Base-by-base conservation (phyloP, 2,113 vertebrate species). In the Varanus komodoensis region DNA sequence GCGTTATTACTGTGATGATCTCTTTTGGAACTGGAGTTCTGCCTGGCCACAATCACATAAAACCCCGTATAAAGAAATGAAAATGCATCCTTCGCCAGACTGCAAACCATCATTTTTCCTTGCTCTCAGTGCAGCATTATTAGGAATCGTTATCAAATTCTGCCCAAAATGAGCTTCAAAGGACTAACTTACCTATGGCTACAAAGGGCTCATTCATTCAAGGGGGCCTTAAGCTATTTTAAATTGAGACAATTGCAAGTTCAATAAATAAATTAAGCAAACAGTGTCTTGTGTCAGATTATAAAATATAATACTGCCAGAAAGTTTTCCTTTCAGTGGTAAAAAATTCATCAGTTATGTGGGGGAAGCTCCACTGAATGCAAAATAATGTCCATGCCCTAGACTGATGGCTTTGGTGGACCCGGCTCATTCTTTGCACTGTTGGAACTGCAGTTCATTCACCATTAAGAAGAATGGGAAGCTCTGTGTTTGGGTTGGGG, bases 241-340 rank as follows among this genome's bases (percentile, higher is more conserved):
- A 91, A 93, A 93, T 86, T 86, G 89, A 90, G 89, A 86, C 61
- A n/a, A 86, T 90, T 71, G 89, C 83, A 86, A 86, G 48, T 79
- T 90, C 83, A 80, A 85, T 90, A 90, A 90, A 86, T 90, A 90
- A 75, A 89, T 89, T 83, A 89, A 86, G 84, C 79, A 75, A 79
- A 68, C 29, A 89, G 88, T 69, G 74, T 86, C 83, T 48, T 90
- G 23, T 90, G 83, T 79, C 89, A 86, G 89, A 64, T 57, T 57
- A 80, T 90, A 90, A 90, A 90, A 90, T 86, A 90, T 90, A 86
- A 90, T 86, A 61, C 50, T 90, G 48, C 61, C 83, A 80, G 50
- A 32, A 90, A 84, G 48, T 90, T 79, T 50, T 34, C 9, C 80
- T 64, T 86, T 85, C n/a, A 34, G 79, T 68, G 21, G 75, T 34